Evolutionary conservation across 2,113 vertebrate genomes (phyloP), one percentile per base, ranked within the genome.

Genomic region (Apistogramma diplotaenia): DNA sequence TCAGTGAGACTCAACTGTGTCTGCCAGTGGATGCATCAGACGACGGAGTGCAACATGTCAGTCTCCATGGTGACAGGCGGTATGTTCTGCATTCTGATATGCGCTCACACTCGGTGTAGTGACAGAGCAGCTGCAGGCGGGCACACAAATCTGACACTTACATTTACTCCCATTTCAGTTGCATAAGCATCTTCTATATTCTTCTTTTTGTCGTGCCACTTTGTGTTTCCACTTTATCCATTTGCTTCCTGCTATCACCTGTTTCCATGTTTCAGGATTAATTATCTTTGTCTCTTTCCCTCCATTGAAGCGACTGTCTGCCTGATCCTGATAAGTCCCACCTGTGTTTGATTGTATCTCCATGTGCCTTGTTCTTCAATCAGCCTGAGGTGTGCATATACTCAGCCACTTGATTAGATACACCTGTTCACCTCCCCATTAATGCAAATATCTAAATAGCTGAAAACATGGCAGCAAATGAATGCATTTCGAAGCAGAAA

Each of bases 31-130:
- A 70, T 9, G 55, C 19, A n/a, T 71, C 57, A 61, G 23, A 51
- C 67, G 23, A 12, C 35, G 4, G 56, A 84, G 61, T 88, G 85
- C 91, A 85, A 82, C 83, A 86, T 89, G 89, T 89, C 85, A 83
- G 89, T 92, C 83, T 86, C 89, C 89, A 89, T 91, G 91, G 88
- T 84, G 89, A 89, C 82, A 80, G 87, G 29, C 73, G 43, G 72
- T 62, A 73, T 76, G 65, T 16, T 70, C 58, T 85, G 65, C 81
- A 78, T 83, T 58, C 79, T 84, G 84, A 91, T 81, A 25, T 60
- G 59, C 27, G 53, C 57, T 86, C 59, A 49, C 2, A 27, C 59
- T 46, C 25, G 18, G n/a, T 23, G 13, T 18, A 59, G 74, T 12
- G 59, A 33, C 62, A 71, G 58, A 58, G 35, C 51, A 8, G 40